Evolutionary conservation across 2,888 invertebrate genomes (phyloP).

Genomic region (Caenorhabditis becei): DNA sequence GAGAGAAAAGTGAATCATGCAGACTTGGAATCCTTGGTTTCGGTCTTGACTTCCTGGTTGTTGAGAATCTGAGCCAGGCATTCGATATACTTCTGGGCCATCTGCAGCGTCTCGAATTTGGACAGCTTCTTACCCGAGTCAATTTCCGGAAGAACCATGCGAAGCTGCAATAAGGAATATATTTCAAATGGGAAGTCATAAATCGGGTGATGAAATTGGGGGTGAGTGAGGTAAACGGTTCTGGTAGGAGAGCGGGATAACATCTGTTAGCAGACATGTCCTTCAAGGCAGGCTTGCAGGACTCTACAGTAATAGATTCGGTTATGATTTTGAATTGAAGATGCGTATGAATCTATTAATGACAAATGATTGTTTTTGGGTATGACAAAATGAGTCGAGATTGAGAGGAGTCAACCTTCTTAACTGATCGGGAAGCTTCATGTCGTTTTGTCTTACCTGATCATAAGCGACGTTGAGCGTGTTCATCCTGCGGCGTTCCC

Average conservation of each 20-base stretch:
- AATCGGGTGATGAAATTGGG: constrained; percentile 48
- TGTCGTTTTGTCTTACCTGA: constrained; percentile 65
- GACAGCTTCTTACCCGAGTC: constrained; percentile 80
- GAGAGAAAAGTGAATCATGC: background rate
- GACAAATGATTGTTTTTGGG: constrained; percentile 28
- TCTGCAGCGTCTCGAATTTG: constrained; percentile 81
- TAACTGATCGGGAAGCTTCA: background rate
- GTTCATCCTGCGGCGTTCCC: constrained; percentile 81
- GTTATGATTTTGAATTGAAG: constrained; percentile 59
- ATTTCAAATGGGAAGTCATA: constrained; percentile 43
- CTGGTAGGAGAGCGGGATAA: constrained; percentile 38
- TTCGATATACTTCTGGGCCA: constrained; percentile 81
- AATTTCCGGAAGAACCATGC: constrained; percentile 79
- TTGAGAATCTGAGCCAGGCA: constrained; percentile 69
- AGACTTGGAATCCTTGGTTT: constrained; percentile 28
- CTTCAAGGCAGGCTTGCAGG: constrained; percentile 40
- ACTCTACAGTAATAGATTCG: constrained; percentile 33
- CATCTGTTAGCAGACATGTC: constrained; percentile 66
- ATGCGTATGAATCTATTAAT: constrained; percentile 29
- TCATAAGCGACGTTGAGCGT: constrained; percentile 81
- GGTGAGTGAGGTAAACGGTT: constrained; percentile 55
- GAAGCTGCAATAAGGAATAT: constrained; percentile 71
- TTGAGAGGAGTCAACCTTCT: too few relatives aligned
- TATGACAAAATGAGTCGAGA: background rate
- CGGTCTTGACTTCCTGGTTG: constrained; percentile 32